These are phyloP conservation scores for Tuberolachnus salignus DNA, from an alignment of 2,888 invertebrate species.

Conservation along the genomic window DNA sequence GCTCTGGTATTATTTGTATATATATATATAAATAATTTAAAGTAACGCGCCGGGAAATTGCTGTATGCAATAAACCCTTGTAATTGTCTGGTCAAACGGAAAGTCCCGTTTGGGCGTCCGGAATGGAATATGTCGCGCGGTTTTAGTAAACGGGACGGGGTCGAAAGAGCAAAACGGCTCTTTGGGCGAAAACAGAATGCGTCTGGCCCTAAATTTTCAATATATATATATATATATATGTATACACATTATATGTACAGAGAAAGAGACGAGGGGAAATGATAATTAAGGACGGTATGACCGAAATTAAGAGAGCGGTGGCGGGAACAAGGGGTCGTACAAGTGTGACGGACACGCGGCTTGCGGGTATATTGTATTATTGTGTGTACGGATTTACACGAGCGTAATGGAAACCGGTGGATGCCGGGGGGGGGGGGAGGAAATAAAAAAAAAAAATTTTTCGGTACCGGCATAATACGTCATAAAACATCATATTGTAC, in stretches of 20 bases:
- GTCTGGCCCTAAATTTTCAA: background rate
- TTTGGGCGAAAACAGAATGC: background rate
- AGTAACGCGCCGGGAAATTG: background rate
- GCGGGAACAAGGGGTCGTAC: background rate
- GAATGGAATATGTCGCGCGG: background rate
- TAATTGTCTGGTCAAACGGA: no score
- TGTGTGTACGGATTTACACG: no score
- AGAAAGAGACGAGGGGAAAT: background rate
- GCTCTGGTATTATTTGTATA: no score
- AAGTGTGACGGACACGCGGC: background rate
- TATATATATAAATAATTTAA: no score
- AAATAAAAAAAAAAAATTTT: no score
- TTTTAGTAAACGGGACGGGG: background rate
- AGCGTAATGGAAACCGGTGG: no score
- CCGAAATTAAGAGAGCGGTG: background rate
- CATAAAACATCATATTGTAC: no score
- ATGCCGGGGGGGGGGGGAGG: no score
- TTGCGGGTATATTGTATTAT: no score
- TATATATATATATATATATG: background rate
- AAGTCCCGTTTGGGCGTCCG: background rate
- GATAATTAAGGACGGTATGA: slow-evolving; percentile 13
- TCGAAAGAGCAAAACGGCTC: background rate
- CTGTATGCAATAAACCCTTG: no score
- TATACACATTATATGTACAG: no score
- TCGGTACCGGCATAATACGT: no score